These are phyloP conservation scores for Drosophila birchii DNA, from an alignment of 2,888 invertebrate genomes.

Conservation along the genomic window DNA sequence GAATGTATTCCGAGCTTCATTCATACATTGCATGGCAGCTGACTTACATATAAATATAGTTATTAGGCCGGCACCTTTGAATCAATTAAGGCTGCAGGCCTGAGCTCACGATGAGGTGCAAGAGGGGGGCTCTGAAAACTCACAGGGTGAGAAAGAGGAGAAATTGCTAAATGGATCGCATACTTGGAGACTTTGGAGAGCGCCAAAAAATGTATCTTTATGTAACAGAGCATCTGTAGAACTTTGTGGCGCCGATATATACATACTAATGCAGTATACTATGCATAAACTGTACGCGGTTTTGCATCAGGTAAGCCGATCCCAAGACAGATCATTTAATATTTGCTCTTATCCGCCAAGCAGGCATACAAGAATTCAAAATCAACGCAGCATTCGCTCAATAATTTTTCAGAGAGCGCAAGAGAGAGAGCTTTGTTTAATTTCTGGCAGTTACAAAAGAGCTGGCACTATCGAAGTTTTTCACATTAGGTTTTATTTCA, in stretches of 20 bases:
- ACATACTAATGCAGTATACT: slow-evolving; percentile 13
- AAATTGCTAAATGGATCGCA: neutral
- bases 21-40: slow-evolving; percentile 7
- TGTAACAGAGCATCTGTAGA: slow-evolving; percentile 2
- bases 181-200: slow-evolving; percentile 17
- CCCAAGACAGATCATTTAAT: slow-evolving; percentile 36
- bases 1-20: neutral
- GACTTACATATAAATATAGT: neutral
- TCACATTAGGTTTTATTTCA: neutral
- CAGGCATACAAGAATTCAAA: slow-evolving; percentile 23
- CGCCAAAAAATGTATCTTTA: slow-evolving; percentile 14
- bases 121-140: slow-evolving; percentile 14
- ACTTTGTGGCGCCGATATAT: slow-evolving; percentile 9
- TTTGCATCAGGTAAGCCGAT: slow-evolving; percentile 40
- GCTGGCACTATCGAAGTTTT: neutral
- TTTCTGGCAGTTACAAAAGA: neutral
- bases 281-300: slow-evolving; percentile 26
- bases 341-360: slow-evolving; percentile 27
- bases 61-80: slow-evolving; percentile 65
- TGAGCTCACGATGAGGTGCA: slow-evolving; percentile 51
- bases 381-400: slow-evolving; percentile 7
- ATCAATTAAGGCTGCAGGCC: slow-evolving; percentile 59
- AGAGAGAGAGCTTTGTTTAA: slow-evolving; percentile 1
- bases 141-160: slow-evolving; percentile 3
- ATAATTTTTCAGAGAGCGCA: slow-evolving; percentile 1